Base-by-base conservation (phyloP, 2,797 vertebrate genomes). In the Melanotaenia trifasciata region DNA sequence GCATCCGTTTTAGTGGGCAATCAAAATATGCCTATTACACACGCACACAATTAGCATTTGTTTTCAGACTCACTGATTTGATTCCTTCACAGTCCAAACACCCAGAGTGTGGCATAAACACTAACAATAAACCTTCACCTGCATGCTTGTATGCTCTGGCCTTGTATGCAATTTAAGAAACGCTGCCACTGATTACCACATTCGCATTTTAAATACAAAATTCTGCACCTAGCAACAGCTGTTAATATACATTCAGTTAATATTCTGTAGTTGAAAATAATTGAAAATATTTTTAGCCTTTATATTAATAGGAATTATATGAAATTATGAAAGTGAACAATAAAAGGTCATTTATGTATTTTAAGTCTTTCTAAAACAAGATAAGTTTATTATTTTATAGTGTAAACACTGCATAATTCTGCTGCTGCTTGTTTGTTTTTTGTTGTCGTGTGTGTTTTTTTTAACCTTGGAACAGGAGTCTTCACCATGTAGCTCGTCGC, bases 21-120 rank as follows among this genome's bases (percentile, higher is more conserved):
- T 74, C 64, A 69, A 24, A 67, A 26, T 26, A 40, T 24, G 9
- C 1, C 5, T 7, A 30, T 65, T 57, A 43, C 67, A 58, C 32
- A 68, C 22, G 10, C 20, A 45, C 3, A 54, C 47, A 74, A 33
- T 28, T 18, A 33, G 9, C 60, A 43, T 51, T 47, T 74, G 8
- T 61, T 50, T 22, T 45, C 60, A 62, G 24, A 20, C 38, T 30
- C 3, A 11, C 38, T 45, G 60, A 45, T 54, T 54, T 54, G 24
- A 54, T 54, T 13, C 13, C 26, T 26, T 54, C 51, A 12, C 26
- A 54, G 53, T 28, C 5, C n/a, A 24, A 51, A 24, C 50, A 22
- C 20, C 50, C 50, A 22, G 50, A 53, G 50, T 30, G 53, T 5
- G 0, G 13, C 53, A 7, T 54, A 14, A 54, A 14, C 13, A 28